Conservation (phyloP, 2,888 invertebrate species). For the Melanostoma mellinum region DNA sequence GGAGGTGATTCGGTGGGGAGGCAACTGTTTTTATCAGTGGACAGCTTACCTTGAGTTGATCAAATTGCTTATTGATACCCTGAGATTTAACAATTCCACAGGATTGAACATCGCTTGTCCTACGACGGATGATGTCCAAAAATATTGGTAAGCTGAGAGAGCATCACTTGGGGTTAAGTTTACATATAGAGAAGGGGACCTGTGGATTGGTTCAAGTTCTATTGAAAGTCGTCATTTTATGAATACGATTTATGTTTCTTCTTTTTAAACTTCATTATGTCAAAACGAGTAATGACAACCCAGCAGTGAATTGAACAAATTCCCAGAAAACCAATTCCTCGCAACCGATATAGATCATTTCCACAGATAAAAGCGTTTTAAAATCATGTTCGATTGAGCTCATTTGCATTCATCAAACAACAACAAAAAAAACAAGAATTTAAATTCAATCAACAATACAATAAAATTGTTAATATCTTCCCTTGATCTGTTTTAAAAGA, state of each 20-base stretch:
- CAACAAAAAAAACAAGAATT: constrained; percentile 36
- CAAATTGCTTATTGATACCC: no score
- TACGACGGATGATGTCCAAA: no score
- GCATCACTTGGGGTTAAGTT: no score
- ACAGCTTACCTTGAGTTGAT: no score
- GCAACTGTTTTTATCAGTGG: no score
- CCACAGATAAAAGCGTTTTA: constrained; percentile 23
- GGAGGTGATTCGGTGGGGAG: no score
- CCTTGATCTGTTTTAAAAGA: constrained; percentile 20
- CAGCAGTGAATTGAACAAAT: background rate
- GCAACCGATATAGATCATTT: constrained; percentile 1
- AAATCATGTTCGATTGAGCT: constrained; percentile 25
- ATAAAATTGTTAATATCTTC: constrained; percentile 53
- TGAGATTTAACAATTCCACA: no score
- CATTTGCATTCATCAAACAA: constrained; percentile 37
- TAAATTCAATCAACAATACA: constrained; percentile 52
- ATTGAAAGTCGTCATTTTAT: background rate
- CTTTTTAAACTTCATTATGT: no score
- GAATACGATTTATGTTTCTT: no score
- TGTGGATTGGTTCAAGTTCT: background rate
- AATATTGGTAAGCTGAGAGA: no score
- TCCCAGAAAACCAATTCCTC: background rate
- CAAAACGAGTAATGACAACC: background rate
- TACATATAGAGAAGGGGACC: no score
- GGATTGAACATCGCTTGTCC: no score